A percentile compares a stretch with the other conserved stretches of the same genome.
Conservation (phyloP, 2,797 vertebrate species). For the Carapus acus region DNA sequence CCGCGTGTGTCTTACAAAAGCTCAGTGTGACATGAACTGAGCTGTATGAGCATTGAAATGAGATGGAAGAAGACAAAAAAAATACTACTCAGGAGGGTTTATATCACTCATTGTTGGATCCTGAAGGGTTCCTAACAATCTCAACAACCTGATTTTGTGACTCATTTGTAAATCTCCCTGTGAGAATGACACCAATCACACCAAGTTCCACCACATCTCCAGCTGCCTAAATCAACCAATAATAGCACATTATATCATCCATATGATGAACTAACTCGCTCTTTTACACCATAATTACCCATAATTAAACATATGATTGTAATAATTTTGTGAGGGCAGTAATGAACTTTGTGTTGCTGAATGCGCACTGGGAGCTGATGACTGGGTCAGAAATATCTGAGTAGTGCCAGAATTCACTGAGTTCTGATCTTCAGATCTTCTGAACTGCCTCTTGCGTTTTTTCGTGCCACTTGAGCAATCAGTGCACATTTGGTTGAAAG, state of each 20-base stretch:
- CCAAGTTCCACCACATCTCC: constrained; percentile 21
- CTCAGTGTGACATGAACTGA: too few species aligned
- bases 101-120: constrained; percentile 44
- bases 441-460: constrained; percentile 14
- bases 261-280: too few species aligned
- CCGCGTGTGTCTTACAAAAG: too few species aligned
- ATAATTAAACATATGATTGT: too few species aligned
- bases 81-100: constrained; percentile 55
- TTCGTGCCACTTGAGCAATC: constrained; percentile 44
- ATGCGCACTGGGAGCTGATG: constrained; percentile 30
- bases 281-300: too few species aligned
- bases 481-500: constrained; percentile 26
- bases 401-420: constrained; percentile 18
- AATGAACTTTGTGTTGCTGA: constrained; percentile 40
- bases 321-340: constrained; percentile 26
- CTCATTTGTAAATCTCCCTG: constrained; percentile 34
- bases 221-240: too few species aligned
- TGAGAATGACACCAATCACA: too few species aligned
- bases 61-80: constrained; percentile 47
- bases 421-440: constrained; percentile 31
- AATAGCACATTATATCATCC: too few species aligned
- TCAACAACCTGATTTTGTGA: constrained; percentile 45
- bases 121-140: constrained; percentile 32
- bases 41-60: too few species aligned
- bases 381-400: constrained; percentile 29